phyloP scores from a whole-genome alignment of 2,888 invertebrate genomes.

The Enchytraeus crypticus region DNA sequence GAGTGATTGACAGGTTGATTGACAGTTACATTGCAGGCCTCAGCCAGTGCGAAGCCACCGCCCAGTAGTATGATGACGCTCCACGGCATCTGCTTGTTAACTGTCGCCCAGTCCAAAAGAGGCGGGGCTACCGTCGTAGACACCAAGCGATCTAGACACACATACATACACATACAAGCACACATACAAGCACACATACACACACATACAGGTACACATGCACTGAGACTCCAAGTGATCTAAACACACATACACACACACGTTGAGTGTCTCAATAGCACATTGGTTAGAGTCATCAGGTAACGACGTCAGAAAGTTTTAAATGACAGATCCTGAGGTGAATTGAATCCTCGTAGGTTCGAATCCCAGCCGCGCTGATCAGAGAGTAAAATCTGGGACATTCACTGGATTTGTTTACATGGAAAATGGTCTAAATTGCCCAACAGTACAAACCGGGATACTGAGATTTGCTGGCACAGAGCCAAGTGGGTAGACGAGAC shows the following conservation, averaged over 20 bases:
- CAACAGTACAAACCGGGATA: no score
- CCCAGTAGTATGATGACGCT: conserved; percentile 75
- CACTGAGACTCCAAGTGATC: not conserved
- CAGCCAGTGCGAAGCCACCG: conserved; percentile 83
- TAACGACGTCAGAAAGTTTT: no score
- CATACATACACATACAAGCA: not conserved
- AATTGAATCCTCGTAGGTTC: no score
- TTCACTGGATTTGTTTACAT: no score
- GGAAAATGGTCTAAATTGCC: no score
- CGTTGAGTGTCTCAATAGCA: no score
- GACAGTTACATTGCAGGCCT: conserved; percentile 62
- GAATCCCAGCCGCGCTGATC: no score
- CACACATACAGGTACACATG: not conserved
- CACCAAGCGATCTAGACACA: not conserved
- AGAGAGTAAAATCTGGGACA: no score
- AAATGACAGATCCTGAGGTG: no score
- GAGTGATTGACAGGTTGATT: not conserved
- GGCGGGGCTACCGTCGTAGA: conserved; percentile 10
- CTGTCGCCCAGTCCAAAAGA: conserved; percentile 61
- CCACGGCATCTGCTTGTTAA: conserved; percentile 81
- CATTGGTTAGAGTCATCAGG: no score
- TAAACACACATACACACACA: no score
- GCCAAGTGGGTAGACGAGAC: conserved; percentile 8
- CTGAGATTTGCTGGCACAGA: not conserved
- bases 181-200: not conserved